phyloP scores from a whole-genome alignment of 2,888 invertebrate species.

The Himalopsyche anomala region DNA sequence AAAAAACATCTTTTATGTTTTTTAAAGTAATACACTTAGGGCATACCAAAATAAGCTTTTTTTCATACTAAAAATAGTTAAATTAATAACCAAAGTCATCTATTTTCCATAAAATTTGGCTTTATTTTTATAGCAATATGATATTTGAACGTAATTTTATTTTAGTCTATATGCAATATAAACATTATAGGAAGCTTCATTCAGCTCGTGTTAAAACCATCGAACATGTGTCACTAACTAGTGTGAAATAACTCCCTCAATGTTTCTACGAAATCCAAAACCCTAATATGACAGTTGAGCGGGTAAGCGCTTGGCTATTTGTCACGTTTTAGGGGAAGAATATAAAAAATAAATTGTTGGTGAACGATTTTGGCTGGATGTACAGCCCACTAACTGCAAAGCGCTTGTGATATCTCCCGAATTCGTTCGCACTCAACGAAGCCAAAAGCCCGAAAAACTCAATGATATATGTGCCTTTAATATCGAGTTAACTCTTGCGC shows the following conservation, averaged over 20 bases:
- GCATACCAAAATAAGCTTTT: too few relatives aligned
- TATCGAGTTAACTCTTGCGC: constrained; percentile 20
- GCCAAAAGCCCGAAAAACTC: constrained; percentile 34
- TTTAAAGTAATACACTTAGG: too few relatives aligned
- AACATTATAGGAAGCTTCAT: too few relatives aligned
- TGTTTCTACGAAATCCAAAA: background rate
- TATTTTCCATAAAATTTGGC: too few relatives aligned
- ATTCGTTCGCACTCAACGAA: constrained; percentile 14
- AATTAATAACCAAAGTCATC: too few relatives aligned
- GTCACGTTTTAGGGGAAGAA: background rate
- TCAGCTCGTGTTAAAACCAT: too few relatives aligned
- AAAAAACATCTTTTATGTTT: too few relatives aligned
- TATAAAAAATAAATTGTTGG: constrained; percentile 34
- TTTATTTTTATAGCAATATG: too few relatives aligned
- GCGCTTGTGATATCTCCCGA: constrained; percentile 5
- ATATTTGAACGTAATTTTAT: too few relatives aligned
- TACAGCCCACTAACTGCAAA: background rate
- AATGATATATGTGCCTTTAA: constrained; percentile 30
- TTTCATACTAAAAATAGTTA: too few relatives aligned
- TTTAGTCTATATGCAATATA: too few relatives aligned
- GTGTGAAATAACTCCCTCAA: background rate
- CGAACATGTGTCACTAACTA: too few relatives aligned
- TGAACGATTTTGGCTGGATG: constrained; percentile 6
- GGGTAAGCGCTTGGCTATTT: background rate
- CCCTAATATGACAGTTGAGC: constrained; percentile 12